Percentiles rank a stretch among this genome's conserved stretches.
Evolutionary conservation across 1,140 invertebrate species (phyloP).

Genomic region (Psilanteris sp.): DNA sequence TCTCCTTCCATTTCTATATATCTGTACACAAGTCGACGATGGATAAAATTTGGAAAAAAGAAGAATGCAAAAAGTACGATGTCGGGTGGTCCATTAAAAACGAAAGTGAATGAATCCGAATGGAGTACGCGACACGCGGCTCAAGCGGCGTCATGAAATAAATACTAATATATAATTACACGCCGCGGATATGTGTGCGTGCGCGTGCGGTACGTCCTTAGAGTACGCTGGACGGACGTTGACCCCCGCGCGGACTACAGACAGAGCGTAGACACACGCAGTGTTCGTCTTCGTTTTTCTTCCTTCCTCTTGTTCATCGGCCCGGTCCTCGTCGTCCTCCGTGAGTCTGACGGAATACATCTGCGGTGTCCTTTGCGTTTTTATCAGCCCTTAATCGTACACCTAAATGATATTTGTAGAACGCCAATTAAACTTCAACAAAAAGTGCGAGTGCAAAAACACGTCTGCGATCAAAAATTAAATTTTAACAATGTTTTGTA

Average conservation of each 20-base stretch:
- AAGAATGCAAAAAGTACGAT: background rate
- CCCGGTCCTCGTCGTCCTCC: constrained; percentile 28
- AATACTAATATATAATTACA: constrained; percentile 41
- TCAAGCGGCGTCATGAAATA: constrained; percentile 16
- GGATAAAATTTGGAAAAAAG: background rate
- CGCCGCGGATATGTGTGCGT: constrained; percentile 15
- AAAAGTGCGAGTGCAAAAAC: too few species aligned
- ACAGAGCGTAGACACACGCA: constrained; percentile 69
- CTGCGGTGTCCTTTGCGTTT: constrained; percentile 20
- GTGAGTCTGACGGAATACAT: constrained; percentile 27
- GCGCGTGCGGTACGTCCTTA: constrained; percentile 65
- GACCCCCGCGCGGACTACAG: constrained; percentile 69
- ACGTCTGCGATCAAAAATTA: too few species aligned
- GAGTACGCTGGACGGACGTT: constrained; percentile 69
- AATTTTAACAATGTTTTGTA: too few species aligned
- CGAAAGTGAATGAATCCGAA: constrained; percentile 38
- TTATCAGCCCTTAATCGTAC: too few species aligned
- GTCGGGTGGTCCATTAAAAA: constrained; percentile 3
- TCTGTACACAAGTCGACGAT: background rate
- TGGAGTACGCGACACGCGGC: constrained; percentile 15
- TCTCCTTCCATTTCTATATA: too few species aligned
- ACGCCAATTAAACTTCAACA: background rate
- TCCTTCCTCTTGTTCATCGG: constrained; percentile 49
- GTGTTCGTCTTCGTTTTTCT: constrained; percentile 67
- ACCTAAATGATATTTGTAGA: too few species aligned